A percentile compares a stretch with the other conserved stretches of the same genome.
phyloP scores from a whole-genome alignment of 2,113 vertebrate genomes.

The Rhynchopsitta pachyrhyncha region DNA sequence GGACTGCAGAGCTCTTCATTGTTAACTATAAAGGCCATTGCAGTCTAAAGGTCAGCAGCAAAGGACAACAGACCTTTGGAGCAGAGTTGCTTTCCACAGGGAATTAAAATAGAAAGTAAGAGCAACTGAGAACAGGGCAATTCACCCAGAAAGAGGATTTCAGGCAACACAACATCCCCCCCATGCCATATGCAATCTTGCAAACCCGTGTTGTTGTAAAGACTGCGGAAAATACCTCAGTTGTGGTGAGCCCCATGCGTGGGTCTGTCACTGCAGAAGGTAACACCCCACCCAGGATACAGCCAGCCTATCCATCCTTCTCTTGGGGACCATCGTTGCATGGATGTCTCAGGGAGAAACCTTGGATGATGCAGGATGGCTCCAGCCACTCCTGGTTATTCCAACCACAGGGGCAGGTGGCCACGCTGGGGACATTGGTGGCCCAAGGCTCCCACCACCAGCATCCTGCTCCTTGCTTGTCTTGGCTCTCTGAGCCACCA shows the following conservation, averaged over 20 bases:
- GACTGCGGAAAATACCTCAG: accelerated
- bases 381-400: not conserved
- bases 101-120: not conserved
- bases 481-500: not conserved
- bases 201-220: not conserved
- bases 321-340: accelerated
- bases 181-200: accelerated
- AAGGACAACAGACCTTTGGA: conserved; percentile 52
- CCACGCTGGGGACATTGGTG: not conserved
- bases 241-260: accelerated
- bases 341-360: not conserved
- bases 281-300: not conserved
- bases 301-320: not conserved
- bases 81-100: not conserved
- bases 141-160: not conserved
- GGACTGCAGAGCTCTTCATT: not conserved
- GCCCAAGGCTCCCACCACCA: not conserved
- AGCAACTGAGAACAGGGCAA: not conserved
- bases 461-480: not conserved
- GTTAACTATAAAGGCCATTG: not conserved
- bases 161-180: accelerated
- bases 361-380: not conserved
- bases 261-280: not conserved
- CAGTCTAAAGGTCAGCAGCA: conserved; percentile 41
- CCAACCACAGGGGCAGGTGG: accelerated